Evolutionary conservation across 2,888 invertebrate genomes (phyloP), one percentile per base, ranked within the genome.

Genomic region (Hyppa rectilinea): DNA sequence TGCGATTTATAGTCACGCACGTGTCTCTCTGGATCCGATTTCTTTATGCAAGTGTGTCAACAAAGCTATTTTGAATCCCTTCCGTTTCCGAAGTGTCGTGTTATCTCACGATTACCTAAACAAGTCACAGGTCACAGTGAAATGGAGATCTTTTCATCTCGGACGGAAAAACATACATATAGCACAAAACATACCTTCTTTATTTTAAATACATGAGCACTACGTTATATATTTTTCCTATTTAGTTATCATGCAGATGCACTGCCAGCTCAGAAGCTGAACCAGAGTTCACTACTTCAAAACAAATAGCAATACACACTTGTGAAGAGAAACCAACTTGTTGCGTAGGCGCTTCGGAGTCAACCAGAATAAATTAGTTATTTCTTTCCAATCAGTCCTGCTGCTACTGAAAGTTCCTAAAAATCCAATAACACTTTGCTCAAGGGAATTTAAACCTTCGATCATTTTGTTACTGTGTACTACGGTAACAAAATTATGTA

Each of bases 21-120:
- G 47, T 60, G 56, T 49, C 3, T 0, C 17, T 9, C 10, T 20
- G n/a, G 9, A 3, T 45, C 17, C 49, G 53, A 58, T 71, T 52
- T 66, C 43, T 47, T 10, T 43, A 55, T 38, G 55, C 59, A 80
- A 60, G n/a, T 63, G 52, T 78, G 66, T 71, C 62, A 77, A 23
- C 20, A 31, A 36, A 45, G 50, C 49, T 26, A 40, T 53, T 58
- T n/a, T 9, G 23, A 29, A n/a, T 45, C 20, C n/a, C 31, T 43
- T 47, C 62, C 45, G 61, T 45, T 64, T 56, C 38, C 40, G 63
- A 55, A 50, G 20, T 26, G 23, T 36, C 71, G 55, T 6, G 49
- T 78, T 55, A 63, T 68, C 62, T 55, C 49, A 53, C 29, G 43
- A 20, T 63, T n/a, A 63, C 49, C n/a, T n/a, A n/a, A n/a, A n/a